A percentile compares a stretch with the other conserved stretches of the same genome.
These are phyloP conservation scores for Dinoponera quadriceps DNA, from an alignment of 1,140 invertebrate species.

Conservation along the genomic window DNA sequence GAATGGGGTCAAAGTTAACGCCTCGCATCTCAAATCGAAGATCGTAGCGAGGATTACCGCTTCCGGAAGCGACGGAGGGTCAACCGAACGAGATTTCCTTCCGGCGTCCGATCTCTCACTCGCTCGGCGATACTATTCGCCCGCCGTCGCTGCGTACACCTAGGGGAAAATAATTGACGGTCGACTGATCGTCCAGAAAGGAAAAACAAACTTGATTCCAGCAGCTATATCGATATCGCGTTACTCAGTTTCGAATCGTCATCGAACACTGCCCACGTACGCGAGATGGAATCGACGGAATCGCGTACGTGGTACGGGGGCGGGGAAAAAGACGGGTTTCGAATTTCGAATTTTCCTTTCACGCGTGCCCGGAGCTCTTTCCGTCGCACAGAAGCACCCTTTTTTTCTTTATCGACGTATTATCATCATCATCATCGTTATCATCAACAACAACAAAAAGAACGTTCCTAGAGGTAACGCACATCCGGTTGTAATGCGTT, in stretches of 20 bases:
- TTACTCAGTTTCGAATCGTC: constrained; percentile 42
- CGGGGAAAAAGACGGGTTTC: constrained; percentile 40
- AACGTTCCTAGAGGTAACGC: constrained; percentile 59
- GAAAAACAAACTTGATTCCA: constrained; percentile 29
- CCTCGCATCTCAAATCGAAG: background rate
- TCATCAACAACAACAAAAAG: constrained; percentile 44
- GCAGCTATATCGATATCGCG: constrained; percentile 24
- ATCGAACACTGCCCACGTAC: constrained; percentile 71
- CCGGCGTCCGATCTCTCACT: background rate
- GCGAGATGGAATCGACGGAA: constrained; percentile 23
- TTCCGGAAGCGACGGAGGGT: background rate
- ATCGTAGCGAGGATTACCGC: background rate
- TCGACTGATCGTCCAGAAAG: constrained; percentile 30
- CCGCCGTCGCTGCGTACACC: background rate
- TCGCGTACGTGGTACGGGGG: constrained; percentile 42
- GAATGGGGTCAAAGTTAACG: background rate
- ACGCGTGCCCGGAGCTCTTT: constrained; percentile 65
- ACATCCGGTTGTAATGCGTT: constrained; percentile 32
- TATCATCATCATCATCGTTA: constrained; percentile 48
- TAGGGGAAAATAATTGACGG: constrained; percentile 45
- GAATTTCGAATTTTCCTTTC: constrained; percentile 68
- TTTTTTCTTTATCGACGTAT: constrained; percentile 54
- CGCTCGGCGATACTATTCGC: background rate
- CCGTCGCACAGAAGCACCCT: constrained; percentile 72
- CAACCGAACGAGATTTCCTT: background rate